These are phyloP conservation scores for Pinctada fucata DNA, from an alignment of 2,888 invertebrate species.

Conservation along the genomic window DNA sequence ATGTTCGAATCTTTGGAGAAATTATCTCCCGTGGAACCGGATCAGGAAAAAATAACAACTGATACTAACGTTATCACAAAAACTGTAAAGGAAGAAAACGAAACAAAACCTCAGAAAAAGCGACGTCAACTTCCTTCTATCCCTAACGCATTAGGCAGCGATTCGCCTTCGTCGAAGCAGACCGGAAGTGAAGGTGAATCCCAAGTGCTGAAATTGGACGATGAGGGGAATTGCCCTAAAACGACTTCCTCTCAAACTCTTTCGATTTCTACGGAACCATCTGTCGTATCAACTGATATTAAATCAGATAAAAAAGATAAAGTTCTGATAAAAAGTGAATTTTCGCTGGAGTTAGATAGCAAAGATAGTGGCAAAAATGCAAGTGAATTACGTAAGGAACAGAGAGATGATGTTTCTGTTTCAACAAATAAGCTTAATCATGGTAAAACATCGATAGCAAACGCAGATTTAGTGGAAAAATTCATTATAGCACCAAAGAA, in stretches of 20 bases:
- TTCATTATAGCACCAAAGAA: too few relatives aligned
- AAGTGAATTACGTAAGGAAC: too few relatives aligned
- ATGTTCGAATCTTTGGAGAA: constrained; percentile 16
- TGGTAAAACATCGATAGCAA: too few relatives aligned
- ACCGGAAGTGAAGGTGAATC: background rate
- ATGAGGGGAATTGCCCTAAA: too few relatives aligned
- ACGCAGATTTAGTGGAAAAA: too few relatives aligned
- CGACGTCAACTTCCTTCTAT: constrained; percentile 37
- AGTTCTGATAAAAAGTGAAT: too few relatives aligned
- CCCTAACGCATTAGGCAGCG: constrained; percentile 27
- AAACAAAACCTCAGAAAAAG: constrained; percentile 24
- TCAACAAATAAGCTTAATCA: too few relatives aligned
- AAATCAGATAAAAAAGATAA: too few relatives aligned
- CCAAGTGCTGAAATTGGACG: too few relatives aligned
- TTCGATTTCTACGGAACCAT: background rate
- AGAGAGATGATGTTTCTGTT: too few relatives aligned
- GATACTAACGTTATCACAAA: constrained; percentile 7
- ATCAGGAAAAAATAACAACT: background rate
- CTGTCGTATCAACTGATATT: background rate
- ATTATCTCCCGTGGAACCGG: constrained; percentile 12
- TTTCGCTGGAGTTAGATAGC: too few relatives aligned
- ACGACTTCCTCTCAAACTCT: background rate
- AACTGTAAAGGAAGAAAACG: background rate
- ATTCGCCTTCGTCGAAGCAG: background rate
- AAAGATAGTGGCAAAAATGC: too few relatives aligned